A percentile compares a stretch with the other conserved stretches of the same genome.
Conservation (phyloP, 2,797 vertebrate genomes). For the Platalea minor region DNA sequence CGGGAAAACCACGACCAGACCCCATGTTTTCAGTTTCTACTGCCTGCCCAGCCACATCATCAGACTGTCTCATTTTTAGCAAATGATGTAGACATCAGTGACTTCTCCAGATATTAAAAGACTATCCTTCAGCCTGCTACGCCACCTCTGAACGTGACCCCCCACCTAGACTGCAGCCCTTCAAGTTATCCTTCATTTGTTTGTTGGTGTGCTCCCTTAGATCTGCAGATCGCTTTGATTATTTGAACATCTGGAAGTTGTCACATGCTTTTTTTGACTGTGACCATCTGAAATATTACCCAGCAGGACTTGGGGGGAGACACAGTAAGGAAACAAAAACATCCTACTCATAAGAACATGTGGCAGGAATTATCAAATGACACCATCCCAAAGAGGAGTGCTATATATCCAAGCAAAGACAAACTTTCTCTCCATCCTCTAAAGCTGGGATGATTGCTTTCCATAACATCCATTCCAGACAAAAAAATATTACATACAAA, state of each 20-base stretch:
- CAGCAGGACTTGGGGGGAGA: slow-evolving; percentile 67
- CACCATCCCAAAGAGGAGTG: slow-evolving; percentile 46
- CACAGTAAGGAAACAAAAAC: slow-evolving; percentile 70
- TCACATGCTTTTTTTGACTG: slow-evolving; percentile 69
- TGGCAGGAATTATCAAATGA: slow-evolving; percentile 72
- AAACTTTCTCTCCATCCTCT: background rate
- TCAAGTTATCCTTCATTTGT: slow-evolving; percentile 68
- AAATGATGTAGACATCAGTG: background rate
- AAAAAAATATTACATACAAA: background rate
- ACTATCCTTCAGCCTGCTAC: background rate
- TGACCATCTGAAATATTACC: slow-evolving; percentile 73
- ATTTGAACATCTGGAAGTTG: slow-evolving; percentile 75
- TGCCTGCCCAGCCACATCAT: background rate
- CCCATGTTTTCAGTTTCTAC: background rate
- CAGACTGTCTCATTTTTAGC: background rate
- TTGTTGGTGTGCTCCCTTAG: slow-evolving; percentile 63
- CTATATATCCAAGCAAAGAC: slow-evolving; percentile 45
- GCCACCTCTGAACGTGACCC: slow-evolving; percentile 15
- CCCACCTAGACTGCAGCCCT: slow-evolving; percentile 58
- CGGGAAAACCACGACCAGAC: background rate
- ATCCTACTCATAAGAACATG: slow-evolving; percentile 72
- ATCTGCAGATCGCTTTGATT: slow-evolving; percentile 71
- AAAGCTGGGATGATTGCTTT: background rate
- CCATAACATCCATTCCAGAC: background rate
- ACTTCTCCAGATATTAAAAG: slow-evolving; percentile 14